Conservation (phyloP, 2,888 invertebrate species). For the Acholoe squamosa region DNA sequence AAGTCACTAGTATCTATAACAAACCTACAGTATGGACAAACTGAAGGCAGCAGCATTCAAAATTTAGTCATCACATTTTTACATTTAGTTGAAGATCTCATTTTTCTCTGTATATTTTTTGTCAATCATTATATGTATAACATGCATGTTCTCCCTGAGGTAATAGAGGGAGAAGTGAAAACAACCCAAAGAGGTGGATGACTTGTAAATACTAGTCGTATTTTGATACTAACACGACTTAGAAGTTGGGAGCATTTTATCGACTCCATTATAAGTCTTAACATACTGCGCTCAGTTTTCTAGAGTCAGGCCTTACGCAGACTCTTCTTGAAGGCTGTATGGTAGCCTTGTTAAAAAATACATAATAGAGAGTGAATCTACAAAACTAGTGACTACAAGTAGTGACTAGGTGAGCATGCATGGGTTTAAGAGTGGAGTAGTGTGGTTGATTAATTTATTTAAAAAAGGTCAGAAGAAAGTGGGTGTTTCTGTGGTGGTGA, state of each 20-base stretch:
- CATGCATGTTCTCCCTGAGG: background rate
- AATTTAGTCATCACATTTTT: constrained; percentile 42
- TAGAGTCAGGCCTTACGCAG: background rate
- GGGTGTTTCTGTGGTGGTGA: constrained; percentile 15
- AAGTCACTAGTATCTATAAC: constrained; percentile 33
- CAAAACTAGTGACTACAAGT: background rate
- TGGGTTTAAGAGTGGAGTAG: background rate
- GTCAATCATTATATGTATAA: background rate
- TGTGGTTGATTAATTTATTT: constrained; percentile 42
- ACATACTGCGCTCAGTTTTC: constrained; percentile 8
- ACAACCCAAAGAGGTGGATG: constrained; percentile 48
- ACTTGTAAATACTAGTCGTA: constrained; percentile 30
- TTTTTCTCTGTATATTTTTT: background rate
- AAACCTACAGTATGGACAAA: background rate
- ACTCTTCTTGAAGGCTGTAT: background rate
- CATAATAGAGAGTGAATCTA: background rate
- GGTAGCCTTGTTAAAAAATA: constrained; percentile 30
- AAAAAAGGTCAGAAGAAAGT: background rate
- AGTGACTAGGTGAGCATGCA: background rate
- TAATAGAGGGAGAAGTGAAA: background rate
- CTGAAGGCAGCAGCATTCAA: constrained; percentile 41
- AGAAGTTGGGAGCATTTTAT: background rate
- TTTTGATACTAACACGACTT: background rate
- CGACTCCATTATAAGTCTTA: background rate
- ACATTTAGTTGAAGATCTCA: constrained; percentile 35